Conservation (phyloP, 2,797 vertebrate species). For the Brachyalestes nurse region DNA sequence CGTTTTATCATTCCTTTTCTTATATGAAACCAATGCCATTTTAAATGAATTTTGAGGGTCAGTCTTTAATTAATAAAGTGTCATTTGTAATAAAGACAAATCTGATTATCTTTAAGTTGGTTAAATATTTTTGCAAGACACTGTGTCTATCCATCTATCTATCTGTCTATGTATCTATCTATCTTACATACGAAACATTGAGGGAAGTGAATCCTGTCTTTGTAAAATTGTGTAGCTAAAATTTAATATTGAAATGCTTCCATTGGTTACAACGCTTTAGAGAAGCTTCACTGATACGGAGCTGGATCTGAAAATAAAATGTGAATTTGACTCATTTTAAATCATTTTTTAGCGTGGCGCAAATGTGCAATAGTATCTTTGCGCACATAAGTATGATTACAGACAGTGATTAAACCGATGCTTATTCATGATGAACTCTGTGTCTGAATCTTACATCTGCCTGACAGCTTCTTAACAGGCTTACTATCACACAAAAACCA, state of each 20-base stretch:
- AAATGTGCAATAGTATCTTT: neutral
- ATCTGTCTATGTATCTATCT: neutral
- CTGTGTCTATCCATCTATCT: neutral
- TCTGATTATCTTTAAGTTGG: too few species aligned
- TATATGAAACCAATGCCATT: too few species aligned
- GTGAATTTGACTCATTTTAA: neutral
- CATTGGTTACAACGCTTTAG: neutral
- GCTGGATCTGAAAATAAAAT: neutral
- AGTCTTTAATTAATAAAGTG: too few species aligned
- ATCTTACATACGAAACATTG: neutral
- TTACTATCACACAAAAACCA: neutral
- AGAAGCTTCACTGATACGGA: too few species aligned
- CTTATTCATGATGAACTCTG: neutral
- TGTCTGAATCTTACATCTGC: neutral
- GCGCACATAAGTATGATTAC: neutral
- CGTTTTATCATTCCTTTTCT: too few species aligned
- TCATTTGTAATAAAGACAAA: too few species aligned
- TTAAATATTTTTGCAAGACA: too few species aligned
- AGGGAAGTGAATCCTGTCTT: neutral
- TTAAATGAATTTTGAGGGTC: too few species aligned
- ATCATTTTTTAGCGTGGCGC: neutral
- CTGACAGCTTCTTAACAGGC: neutral
- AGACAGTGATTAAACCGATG: neutral
- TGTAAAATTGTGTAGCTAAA: neutral
- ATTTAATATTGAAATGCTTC: neutral